A percentile compares a stretch with the other conserved stretches of the same genome.
Conservation (phyloP, 1,140 invertebrate genomes). For the Camponotus floridanus region DNA sequence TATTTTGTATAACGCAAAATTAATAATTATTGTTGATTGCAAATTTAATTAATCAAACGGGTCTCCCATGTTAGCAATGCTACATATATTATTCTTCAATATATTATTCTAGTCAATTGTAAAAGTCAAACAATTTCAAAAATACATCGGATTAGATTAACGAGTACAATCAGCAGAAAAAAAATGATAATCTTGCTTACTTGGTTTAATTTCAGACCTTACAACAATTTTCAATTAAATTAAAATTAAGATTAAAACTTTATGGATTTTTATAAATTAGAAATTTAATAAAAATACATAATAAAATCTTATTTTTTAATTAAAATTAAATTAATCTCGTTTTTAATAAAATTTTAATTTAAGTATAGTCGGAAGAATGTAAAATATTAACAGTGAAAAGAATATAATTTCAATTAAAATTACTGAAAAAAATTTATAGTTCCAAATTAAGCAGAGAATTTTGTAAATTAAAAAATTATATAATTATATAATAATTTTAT, state of each 20-base stretch:
- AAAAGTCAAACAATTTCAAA: constrained; percentile 2
- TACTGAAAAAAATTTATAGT: not conserved
- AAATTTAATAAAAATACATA: constrained; percentile 7
- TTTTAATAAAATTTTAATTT: constrained; percentile 17
- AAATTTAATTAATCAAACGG: constrained; percentile 46
- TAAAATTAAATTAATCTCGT: not conserved
- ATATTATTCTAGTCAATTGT: not conserved
- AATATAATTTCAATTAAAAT: not conserved
- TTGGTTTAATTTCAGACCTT: not conserved
- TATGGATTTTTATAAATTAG: not conserved
- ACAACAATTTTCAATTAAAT: not conserved
- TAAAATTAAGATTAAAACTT: not conserved
- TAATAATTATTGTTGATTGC: constrained; percentile 56
- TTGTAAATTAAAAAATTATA: not conserved
- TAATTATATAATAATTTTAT: not conserved
- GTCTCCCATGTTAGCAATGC: constrained; percentile 22
- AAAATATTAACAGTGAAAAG: not conserved
- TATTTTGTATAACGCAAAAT: constrained; percentile 45
- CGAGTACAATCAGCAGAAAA: no score
- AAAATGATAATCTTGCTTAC: not conserved
- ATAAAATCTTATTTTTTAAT: not conserved
- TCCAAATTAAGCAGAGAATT: constrained; percentile 5
- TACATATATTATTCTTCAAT: not conserved
- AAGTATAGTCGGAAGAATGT: not conserved
- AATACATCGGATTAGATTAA: not conserved